These are phyloP conservation scores for Octodonta nipae DNA, from an alignment of 2,888 invertebrate genomes.

Conservation along the genomic window DNA sequence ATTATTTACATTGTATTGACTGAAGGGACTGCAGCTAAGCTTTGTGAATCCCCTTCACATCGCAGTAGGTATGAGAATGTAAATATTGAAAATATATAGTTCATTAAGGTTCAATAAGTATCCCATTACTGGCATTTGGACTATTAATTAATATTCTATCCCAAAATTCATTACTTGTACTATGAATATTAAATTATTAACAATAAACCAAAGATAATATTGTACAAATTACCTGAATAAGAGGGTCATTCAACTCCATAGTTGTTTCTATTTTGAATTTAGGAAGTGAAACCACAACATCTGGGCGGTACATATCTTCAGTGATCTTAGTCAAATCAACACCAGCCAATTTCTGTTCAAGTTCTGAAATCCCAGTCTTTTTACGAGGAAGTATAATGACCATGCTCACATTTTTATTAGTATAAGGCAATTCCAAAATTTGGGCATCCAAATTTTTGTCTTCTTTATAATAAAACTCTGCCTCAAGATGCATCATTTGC, in stretches of 20 bases:
- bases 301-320: conserved; percentile 35
- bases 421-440: conserved; percentile 60
- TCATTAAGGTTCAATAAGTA: too few relatives aligned
- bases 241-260: conserved; percentile 47
- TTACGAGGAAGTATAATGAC: conserved; percentile 60
- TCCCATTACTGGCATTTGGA: too few relatives aligned
- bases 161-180: too few relatives aligned
- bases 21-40: too few relatives aligned
- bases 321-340: conserved; percentile 42
- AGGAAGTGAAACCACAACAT: conserved; percentile 58
- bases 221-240: conserved; percentile 47
- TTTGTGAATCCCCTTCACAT: too few relatives aligned
- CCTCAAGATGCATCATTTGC: conserved; percentile 58
- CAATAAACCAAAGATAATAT: not conserved
- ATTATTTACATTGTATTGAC: too few relatives aligned
- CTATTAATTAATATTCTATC: too few relatives aligned
- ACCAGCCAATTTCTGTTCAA: conserved; percentile 48
- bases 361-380: conserved; percentile 46
- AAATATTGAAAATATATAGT: too few relatives aligned
- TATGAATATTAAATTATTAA: not conserved
- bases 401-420: conserved; percentile 56
- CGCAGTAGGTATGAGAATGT: too few relatives aligned
- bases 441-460: conserved; percentile 43
- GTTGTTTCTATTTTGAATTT: conserved; percentile 69
- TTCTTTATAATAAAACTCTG: conserved; percentile 39